Evolutionary conservation across 2,797 vertebrate species (phyloP), one percentile per base, ranked within the genome.

Genomic region (Streptopelia turtur): DNA sequence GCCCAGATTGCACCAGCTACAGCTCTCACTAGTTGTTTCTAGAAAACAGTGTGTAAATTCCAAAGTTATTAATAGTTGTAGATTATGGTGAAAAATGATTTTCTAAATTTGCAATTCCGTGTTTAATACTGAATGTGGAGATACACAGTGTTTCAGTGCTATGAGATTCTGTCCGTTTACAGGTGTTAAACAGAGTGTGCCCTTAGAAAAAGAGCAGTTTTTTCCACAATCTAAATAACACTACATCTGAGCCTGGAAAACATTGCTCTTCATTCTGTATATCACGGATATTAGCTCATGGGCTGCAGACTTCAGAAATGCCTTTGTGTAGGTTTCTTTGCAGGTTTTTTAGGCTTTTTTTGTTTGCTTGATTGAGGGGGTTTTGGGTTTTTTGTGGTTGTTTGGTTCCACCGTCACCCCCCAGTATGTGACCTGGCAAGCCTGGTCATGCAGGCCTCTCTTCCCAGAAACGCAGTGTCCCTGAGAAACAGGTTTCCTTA

Each of bases 401-500:
- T 1, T 83, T 69, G 7, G 25, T 57, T 30, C 16, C 22, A 43
- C 31, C 17, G 12, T 25, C 47, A 47, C 15, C 23, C 7, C 57
- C 13, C n/a, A 9, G 10, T 52, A 24, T 60, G 45, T 83, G 64
- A 87, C 31, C 53, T 85, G 64, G 45, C 78, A 20, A 77, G 87
- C 78, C 90, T 77, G 81, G 60, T 95, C 90, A 70, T 61, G 90
- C 68, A 91, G 64, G 77, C 17, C 22, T 85, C 24, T 87, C 53
- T 85, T 85, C 82, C 76, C 75, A 89, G 82, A 69, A 92, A 71
- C 0, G 1, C 75, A 64, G 10, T 83, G 88, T 89, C 78, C 61
- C 82, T 25, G 61, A 92, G 89, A 90, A 96, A 92, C 82, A 79
- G 66, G 72, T 96, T 94, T 96, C 56, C 61, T 80, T 83, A 68